Conservation (phyloP, 2,113 vertebrate genomes). For the Sorex araneus region DNA sequence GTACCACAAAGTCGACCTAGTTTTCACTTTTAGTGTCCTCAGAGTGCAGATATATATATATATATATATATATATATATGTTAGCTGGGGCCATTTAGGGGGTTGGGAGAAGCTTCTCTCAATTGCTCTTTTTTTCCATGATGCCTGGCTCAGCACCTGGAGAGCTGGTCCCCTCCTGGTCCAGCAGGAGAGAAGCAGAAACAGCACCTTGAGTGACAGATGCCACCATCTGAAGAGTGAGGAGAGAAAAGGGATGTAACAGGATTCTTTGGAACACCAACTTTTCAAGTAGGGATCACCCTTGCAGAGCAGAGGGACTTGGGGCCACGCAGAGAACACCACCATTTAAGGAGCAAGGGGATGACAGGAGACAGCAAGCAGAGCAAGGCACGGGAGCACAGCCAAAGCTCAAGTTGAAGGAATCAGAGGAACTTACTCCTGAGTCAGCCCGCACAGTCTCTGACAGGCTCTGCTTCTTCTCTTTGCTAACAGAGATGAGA, state of each 20-base stretch:
- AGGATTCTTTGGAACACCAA: not conserved
- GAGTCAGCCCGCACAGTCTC: too few species aligned
- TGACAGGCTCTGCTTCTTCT: not conserved
- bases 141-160: not conserved
- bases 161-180: not conserved
- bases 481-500: constrained; percentile 20
- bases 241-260: not conserved
- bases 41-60: not conserved
- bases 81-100: not conserved
- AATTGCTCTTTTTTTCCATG: not conserved
- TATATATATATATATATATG: not conserved
- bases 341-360: too few species aligned
- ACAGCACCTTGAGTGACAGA: not conserved
- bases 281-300: too few species aligned
- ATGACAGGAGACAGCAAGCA: not conserved
- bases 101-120: not conserved
- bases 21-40: not conserved
- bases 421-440: too few species aligned
- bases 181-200: not conserved
- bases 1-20: not conserved
- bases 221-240: not conserved
- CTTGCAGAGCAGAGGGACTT: not conserved
- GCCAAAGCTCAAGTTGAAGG: too few species aligned
- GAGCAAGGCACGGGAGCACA: too few species aligned
- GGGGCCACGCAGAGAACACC: not conserved